Evolutionary conservation across 1,140 invertebrate species (phyloP), one percentile per base, ranked within the genome.

Genomic region (Frieseomelitta varia): DNA sequence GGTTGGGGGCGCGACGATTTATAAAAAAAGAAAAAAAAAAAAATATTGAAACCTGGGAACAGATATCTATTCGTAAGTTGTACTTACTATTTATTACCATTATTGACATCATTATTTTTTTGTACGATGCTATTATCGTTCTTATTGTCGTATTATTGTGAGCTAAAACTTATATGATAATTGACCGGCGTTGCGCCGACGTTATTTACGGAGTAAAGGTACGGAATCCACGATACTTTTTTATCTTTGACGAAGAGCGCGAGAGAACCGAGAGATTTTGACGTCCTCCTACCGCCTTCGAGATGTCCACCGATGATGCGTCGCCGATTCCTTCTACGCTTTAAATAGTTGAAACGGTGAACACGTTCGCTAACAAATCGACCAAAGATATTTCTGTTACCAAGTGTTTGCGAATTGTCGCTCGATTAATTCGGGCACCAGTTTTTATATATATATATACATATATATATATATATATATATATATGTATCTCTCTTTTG

Each of bases 51-150:
- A 91, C 78, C 92, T 90, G 92, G 92, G 92, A 92, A 92, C 92
- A 92, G 91, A 92, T 91, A 53, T 83, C 85, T 92, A 92, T 92
- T 91, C 90, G 91, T 92, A 92, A 91, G 88, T 89, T 92, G 87
- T 90, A 71, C 27, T 76, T 82, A 47, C 61, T 68, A 82, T 76
- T 87, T 80, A 82, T 82, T 82, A 68, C 27, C 24, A 73, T 51
- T 51, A 69, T 86, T 69, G 79, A 85, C 84, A 85, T 85, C 87
- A 82, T 91, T 92, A 90, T 90, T 84, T 86, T n/a, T 87, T 89
- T 90, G 79, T 90, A 86, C 81, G 67, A 85, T 80, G 61, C 61
- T 51, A 79, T 68, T 86, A 67, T 72, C 74, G 71, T 77, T 75
- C 61, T 81, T 81, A 85, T 81, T 55, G 34, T 73, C 47, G 0